These are phyloP conservation scores for Antedon bifida DNA, from an alignment of 35 echinoderm and acorn worm genomes.

Conservation along the genomic window DNA sequence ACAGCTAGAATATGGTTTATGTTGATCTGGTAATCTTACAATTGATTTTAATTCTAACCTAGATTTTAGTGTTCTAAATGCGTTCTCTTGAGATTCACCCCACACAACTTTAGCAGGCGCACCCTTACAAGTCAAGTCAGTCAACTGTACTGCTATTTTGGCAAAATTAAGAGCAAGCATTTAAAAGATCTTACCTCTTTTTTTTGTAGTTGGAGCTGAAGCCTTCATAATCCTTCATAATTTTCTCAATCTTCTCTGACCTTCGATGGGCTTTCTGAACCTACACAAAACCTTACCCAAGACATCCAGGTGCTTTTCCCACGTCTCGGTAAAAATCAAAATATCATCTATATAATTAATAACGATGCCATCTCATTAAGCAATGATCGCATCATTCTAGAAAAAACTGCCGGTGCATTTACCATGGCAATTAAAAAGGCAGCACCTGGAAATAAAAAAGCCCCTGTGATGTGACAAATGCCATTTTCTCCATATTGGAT, in stretches of 20 bases:
- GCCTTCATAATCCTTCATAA: background rate
- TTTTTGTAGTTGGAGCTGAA: background rate
- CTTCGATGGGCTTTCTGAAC: background rate
- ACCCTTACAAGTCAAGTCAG: slow-evolving; percentile 9
- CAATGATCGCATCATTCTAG: slow-evolving; percentile 4
- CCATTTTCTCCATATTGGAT: background rate
- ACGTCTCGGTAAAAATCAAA: background rate
- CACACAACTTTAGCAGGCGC: slow-evolving; percentile 6
- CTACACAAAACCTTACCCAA: background rate
- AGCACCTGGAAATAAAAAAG: background rate
- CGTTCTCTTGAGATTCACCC: slow-evolving; percentile 11
- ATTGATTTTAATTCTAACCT: slow-evolving; percentile 2
- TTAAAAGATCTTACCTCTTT: slow-evolving; percentile 2
- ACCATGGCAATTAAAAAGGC: slow-evolving; percentile 7
- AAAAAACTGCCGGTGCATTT: background rate
- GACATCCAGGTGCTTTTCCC: background rate
- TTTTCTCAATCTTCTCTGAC: slow-evolving; percentile 3
- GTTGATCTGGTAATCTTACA: background rate
- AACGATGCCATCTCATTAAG: background rate
- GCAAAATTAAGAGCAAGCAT: background rate
- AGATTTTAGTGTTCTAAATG: slow-evolving; percentile 13
- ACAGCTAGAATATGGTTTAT: slow-evolving; percentile 2
- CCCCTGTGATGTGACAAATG: slow-evolving; percentile 8
- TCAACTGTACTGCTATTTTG: slow-evolving; percentile 5
- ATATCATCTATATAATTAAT: slow-evolving; percentile 20